Base-by-base conservation (phyloP, 1,140 invertebrate species). In the Drosophila sp. region DNA sequence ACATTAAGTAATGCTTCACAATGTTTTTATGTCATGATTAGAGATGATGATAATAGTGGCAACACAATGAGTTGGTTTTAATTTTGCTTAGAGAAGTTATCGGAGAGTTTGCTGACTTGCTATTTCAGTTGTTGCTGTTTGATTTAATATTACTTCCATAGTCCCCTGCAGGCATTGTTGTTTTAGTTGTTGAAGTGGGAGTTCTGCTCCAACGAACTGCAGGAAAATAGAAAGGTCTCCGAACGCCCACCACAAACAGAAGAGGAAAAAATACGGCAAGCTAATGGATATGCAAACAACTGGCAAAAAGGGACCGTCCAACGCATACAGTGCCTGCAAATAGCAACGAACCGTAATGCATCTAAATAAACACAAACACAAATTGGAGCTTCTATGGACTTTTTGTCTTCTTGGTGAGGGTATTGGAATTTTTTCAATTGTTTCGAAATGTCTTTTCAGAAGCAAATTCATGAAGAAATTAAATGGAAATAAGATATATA, bases 251-350 rank as follows among this genome's bases (percentile, higher is more conserved):
- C 27, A 23, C 11, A 66, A 77, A 65, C 44, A 47, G 50, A 77
- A 60, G 55, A 72, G 67, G 11, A 56, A 56, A 62, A 74, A 65
- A 58, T 50, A 50, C 3, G 23, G 4, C 63, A 78, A 72, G 57
- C 75, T 82, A 83, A 79, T 83, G 74, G 76, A 68, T 79, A 80
- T 80, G 78, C 72, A 66, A 80, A 80, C 78, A 80, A 80, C 72
- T 81, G 57, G 68, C 57, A 72, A 69, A 50, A 76, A 63, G 72
- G 74, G 75, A 78, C 74, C 61, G 61, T 55, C 76, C 72, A 76
- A 74, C 66, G 69, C 47, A 69, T 58, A 81, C 70, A 79, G 69
- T 73, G 73, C 64, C 76, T 70, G 66, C 55, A 79, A 76, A 71
- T 56, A 72, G 63, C 76, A 76, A 70, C 81, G 72, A 76, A 70